phyloP scores from a whole-genome alignment of 2,113 vertebrate species.

The Azemiops feae region DNA sequence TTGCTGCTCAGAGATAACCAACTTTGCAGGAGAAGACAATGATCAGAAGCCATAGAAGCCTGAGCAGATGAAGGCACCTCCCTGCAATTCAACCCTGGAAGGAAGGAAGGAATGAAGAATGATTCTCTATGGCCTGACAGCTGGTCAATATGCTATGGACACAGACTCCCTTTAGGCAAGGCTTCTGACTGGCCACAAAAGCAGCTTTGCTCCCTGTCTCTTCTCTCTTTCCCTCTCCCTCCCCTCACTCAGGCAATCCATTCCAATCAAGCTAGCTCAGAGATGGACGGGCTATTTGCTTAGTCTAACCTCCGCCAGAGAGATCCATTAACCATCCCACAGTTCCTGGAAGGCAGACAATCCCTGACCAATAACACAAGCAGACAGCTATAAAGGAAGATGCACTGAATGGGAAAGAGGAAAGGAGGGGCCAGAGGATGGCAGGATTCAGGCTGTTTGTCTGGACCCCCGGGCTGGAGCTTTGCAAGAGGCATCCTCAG shows the following conservation, averaged over 20 bases:
- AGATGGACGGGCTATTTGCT: conserved; percentile 28
- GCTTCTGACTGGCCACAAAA: not conserved
- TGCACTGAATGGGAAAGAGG: not conserved
- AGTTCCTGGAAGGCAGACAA: conserved; percentile 42
- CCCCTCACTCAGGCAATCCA: conserved; percentile 5
- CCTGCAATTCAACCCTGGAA: not conserved
- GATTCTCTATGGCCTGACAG: conserved; percentile 25
- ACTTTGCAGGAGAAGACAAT: not conserved
- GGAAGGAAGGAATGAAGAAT: not conserved
- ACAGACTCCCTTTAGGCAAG: conserved; percentile 39
- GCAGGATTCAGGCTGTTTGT: not conserved
- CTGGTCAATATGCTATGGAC: conserved; percentile 42
- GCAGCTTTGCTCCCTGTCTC: not conserved
- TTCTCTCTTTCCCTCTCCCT: not conserved
- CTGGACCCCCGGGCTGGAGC: not conserved
- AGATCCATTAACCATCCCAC: conserved; percentile 39
- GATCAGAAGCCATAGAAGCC: not conserved
- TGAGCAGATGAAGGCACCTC: not conserved
- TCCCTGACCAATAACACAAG: not conserved
- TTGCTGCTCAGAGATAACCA: not conserved
- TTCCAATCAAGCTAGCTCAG: conserved; percentile 34
- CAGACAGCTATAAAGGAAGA: not conserved
- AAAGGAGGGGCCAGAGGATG: not conserved
- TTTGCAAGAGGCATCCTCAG: not conserved
- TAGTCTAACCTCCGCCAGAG: conserved; percentile 23